These are phyloP conservation scores for Eriosoma lanigerum DNA, from an alignment of 1,140 invertebrate species.

Conservation along the genomic window DNA sequence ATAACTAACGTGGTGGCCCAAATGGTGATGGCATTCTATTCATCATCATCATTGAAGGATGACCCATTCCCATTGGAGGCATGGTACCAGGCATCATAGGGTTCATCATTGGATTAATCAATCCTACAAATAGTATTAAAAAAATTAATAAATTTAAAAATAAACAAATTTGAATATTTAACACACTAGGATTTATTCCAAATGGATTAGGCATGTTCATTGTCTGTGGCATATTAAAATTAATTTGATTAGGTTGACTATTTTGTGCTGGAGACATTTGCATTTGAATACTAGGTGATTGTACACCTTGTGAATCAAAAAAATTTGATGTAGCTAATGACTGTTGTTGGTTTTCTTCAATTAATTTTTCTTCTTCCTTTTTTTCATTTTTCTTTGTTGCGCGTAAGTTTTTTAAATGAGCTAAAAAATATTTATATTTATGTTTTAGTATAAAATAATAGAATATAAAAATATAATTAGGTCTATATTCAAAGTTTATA, in stretches of 20 bases:
- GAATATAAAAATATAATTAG: no score
- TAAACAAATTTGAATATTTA: constrained; percentile 37
- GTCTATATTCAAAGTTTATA: no score
- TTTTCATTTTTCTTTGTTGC: constrained; percentile 29
- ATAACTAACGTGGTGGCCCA: constrained; percentile 52
- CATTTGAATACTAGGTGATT: constrained; percentile 44
- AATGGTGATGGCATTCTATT: constrained; percentile 59
- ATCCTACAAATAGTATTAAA: constrained; percentile 56
- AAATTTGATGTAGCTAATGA: background rate
- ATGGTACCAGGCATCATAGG: constrained; percentile 65
- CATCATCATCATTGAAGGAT: constrained; percentile 65
- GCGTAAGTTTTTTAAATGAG: constrained; percentile 16
- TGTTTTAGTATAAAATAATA: no score
- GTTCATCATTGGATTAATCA: constrained; percentile 62
- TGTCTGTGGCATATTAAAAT: constrained; percentile 41
- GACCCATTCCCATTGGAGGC: constrained; percentile 67
- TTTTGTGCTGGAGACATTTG: constrained; percentile 27
- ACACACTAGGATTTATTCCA: constrained; percentile 42
- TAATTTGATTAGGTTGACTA: constrained; percentile 28
- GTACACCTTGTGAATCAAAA: constrained; percentile 28
- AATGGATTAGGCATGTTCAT: constrained; percentile 24
- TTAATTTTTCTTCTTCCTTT: constrained; percentile 39
- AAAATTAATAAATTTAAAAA: background rate
- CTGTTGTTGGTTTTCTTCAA: constrained; percentile 28
- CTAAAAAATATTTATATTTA: background rate